Evolutionary conservation across 2,888 invertebrate genomes (phyloP), one percentile per base, ranked within the genome.

Genomic region (Acleris emargana): DNA sequence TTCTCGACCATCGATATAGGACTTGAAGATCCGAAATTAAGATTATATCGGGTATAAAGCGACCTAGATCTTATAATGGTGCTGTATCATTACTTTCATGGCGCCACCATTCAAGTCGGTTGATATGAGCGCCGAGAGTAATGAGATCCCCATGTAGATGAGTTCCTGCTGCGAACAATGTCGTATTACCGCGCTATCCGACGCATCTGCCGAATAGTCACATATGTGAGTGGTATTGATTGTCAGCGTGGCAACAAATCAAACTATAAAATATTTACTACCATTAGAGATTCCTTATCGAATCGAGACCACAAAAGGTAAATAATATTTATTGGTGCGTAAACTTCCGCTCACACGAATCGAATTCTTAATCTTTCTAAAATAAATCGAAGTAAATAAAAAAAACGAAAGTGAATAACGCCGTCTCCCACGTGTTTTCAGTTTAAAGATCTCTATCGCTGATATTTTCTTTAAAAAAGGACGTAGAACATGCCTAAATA

Each of bases 161-260:
- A 76, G 76, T 66, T 61, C 81, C 83, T 73, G 83, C 83, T 79
- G 84, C 62, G 83, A 83, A 87, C 84, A 82, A 86, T 86, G 84
- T 83, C 74, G 72, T 82, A 85, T 86, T 86, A 85, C 80, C 68
- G 69, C 67, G 67, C 72, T 76, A 80, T 82, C 81, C 71, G 71
- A 74, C 72, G 67, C 62, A 73, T 78, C 77, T 78, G 77, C 77
- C 76, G 75, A 81, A 74, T 74, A 70, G 67, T 73, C 70, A 64
- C 67, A 74, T 76, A 73, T 69, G 68, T 74, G 52, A 66, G 59
- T 64, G 55, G 51, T 45, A 47, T 51, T 57, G 60, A 66, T 57
- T n/a, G 66, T 32, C 43, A 64, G 59, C 18, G 57, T 57, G 16
- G 57, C 45, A 52, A 66, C 66, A 61, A 61, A 64, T 59, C 59